phyloP scores from a whole-genome alignment of 2,113 vertebrate genomes.

The Camelus dromedarius region DNA sequence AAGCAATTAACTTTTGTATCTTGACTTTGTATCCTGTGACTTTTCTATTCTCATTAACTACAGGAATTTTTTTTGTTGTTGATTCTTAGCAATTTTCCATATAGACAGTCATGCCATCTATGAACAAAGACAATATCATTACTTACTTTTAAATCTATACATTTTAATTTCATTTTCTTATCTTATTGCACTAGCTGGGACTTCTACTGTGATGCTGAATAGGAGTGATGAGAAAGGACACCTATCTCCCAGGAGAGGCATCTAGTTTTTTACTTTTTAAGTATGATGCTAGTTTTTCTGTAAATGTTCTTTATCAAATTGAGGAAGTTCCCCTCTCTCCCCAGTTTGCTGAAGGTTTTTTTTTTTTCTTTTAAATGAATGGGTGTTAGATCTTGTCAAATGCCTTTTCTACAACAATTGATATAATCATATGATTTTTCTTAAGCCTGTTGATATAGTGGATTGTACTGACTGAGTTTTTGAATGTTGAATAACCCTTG shows the following conservation, averaged over 20 bases:
- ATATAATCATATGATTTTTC: neutral
- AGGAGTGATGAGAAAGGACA: neutral
- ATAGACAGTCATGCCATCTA: neutral
- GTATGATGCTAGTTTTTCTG: neutral
- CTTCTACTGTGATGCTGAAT: neutral
- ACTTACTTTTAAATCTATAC: neutral
- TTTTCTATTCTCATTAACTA: neutral
- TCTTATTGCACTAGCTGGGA: neutral
- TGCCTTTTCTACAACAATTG: neutral
- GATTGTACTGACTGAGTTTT: neutral
- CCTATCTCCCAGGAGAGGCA: neutral
- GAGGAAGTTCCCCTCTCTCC: neutral
- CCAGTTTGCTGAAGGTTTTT: neutral
- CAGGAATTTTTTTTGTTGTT: neutral
- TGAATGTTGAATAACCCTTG: neutral
- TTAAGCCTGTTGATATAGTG: neutral
- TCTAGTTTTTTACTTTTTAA: neutral
- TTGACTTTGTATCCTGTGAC: neutral
- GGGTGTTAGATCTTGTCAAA: neutral
- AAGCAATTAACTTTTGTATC: neutral
- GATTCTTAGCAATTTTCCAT: neutral
- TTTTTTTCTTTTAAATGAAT: neutral
- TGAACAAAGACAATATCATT: neutral
- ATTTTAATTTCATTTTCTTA: slow-evolving; percentile 5
- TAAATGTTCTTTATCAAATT: neutral